These are phyloP conservation scores for Ictidomys tridecemlineatus DNA, from an alignment of 2,113 vertebrate genomes.

Conservation along the genomic window DNA sequence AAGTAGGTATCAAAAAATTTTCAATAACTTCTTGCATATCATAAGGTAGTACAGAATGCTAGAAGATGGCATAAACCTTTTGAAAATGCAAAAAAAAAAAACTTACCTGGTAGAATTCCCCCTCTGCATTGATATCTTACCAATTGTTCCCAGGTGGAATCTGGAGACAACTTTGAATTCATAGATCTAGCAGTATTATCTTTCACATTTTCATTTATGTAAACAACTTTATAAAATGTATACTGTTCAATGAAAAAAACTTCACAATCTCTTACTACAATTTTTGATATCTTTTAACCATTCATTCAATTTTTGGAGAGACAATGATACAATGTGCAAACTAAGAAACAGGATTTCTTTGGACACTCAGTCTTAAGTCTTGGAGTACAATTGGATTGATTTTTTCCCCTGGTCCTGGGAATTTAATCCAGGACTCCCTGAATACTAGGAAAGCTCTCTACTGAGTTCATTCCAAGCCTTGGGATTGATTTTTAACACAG, in stretches of 20 bases:
- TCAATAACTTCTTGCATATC: background rate
- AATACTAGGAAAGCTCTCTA: background rate
- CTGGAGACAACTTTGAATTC: background rate
- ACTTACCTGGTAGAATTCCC: background rate
- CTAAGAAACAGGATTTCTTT: conserved; percentile 19
- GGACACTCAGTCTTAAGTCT: background rate
- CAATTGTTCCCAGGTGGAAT: background rate
- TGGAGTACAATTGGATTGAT: background rate
- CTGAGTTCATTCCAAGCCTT: background rate
- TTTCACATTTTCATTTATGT: conserved; percentile 14
- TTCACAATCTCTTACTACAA: background rate
- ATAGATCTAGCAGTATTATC: background rate
- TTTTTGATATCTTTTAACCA: background rate
- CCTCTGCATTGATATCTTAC: background rate
- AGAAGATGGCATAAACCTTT: background rate
- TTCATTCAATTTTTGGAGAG: background rate
- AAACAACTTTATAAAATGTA: background rate
- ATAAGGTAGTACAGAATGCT: background rate
- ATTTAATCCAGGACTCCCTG: background rate
- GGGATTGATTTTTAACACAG: background rate
- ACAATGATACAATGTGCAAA: background rate
- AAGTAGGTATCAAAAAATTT: background rate
- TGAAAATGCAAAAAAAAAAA: background rate
- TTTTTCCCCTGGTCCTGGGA: background rate
- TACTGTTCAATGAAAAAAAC: background rate